These are phyloP conservation scores for Pandemis cinnamomeana DNA, from an alignment of 2,888 invertebrate genomes.

Conservation along the genomic window DNA sequence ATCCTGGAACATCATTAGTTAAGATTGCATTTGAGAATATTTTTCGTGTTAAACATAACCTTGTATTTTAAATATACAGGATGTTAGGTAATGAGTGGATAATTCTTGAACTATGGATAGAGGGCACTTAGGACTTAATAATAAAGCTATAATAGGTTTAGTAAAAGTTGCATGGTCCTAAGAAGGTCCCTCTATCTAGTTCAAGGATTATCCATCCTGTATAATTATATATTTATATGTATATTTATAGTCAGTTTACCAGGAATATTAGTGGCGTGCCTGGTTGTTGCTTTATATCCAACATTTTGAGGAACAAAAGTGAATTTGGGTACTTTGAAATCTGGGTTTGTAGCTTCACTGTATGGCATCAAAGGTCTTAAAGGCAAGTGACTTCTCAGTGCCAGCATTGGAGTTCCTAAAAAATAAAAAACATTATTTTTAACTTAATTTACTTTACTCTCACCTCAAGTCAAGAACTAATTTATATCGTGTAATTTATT, in stretches of 20 bases:
- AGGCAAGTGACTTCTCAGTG: constrained; percentile 88
- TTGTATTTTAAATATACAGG: too few species aligned
- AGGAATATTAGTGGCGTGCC: constrained; percentile 90
- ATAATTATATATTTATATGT: neutral
- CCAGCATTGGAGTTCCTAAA: constrained; percentile 85
- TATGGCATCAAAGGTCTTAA: constrained; percentile 86
- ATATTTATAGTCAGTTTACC: constrained; percentile 73
- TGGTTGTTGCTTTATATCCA: constrained; percentile 83
- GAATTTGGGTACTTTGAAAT: constrained; percentile 84
- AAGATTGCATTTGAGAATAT: neutral
- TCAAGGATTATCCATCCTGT: too few species aligned
- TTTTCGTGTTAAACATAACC: neutral
- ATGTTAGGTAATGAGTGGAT: too few species aligned
- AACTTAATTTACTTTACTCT: neutral
- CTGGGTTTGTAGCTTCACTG: constrained; percentile 82
- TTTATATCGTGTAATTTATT: neutral
- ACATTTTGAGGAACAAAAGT: constrained; percentile 85
- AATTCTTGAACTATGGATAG: too few species aligned
- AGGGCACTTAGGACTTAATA: too few species aligned
- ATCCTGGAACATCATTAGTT: constrained; percentile 80
- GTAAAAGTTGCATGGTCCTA: too few species aligned
- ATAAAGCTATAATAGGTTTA: too few species aligned
- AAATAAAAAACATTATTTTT: constrained; percentile 27
- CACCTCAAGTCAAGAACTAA: too few species aligned
- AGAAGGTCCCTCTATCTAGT: too few species aligned